Base-by-base conservation (phyloP, 2,888 invertebrate species). In the Cabera pusaria region DNA sequence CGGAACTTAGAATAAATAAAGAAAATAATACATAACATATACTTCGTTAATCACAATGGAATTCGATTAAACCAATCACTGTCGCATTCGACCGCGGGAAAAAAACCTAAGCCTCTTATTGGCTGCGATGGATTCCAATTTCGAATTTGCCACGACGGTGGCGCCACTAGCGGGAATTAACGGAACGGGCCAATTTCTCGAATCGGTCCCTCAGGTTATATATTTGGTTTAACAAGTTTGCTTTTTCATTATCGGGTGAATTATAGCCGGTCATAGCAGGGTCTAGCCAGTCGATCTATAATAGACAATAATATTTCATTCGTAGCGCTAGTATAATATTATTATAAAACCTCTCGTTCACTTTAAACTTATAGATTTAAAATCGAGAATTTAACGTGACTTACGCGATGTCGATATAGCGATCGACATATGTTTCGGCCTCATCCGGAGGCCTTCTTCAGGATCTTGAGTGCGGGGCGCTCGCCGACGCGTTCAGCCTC, bases 71-170 rank as follows among this genome's bases (percentile, higher is more conserved):
- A 32, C 38, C 38, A 44, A 44, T 43, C 32, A 39, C 7, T 17
- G 23, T 11, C 28, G 11, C 19, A 18, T 31, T 27, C 23, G 20
- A 8, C 24, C 22, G 19, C 36, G 23, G 24, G 31, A 23, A 37
- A 38, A 40, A 49, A 42, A 38, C 11, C 18, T 39, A 38, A 29
- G 10, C 28, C 36, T 40, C 25, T 45, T 34, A 43, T 40, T 49
- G 43, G 45, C 14, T 14, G 6, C 38, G 17, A 32, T 42, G 17
- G 32, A 43, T 45, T 43, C 40, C 45, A 45, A 49, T 49, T 40
- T 43, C 27, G 29, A 37, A 45, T 36, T 44, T 19, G 33, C 39
- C n/a, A 14, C 28, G 25, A 24, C 18, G 22, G 26, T 3, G 7
- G 26, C 38, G 34, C 27, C 34, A 12, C 20, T 24, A 4, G 22